These are phyloP conservation scores for Plodia interpunctella DNA, from an alignment of 1,140 invertebrate genomes.

Conservation along the genomic window DNA sequence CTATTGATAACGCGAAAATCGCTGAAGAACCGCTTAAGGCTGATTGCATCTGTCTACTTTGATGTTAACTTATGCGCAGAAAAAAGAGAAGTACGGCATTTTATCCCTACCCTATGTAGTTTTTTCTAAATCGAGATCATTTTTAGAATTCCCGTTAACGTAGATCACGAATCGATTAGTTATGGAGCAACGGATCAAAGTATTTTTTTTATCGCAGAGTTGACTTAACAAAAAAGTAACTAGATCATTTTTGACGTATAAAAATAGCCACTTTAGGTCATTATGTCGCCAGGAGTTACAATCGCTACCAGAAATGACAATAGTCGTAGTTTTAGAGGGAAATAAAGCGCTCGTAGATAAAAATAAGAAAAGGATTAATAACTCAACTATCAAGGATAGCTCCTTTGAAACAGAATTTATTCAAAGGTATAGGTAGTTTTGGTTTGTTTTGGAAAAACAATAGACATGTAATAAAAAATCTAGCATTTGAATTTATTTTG, in stretches of 20 bases:
- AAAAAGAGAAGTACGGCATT: no score
- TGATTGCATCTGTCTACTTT: no score
- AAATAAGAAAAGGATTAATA: conserved; percentile 59
- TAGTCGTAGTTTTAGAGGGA: conserved; percentile 24
- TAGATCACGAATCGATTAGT: no score
- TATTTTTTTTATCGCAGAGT: neutral
- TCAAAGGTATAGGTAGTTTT: neutral
- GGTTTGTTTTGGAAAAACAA: neutral
- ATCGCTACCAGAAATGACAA: conserved; percentile 33
- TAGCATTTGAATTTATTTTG: no score
- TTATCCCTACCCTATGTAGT: no score
- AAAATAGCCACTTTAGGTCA: neutral
- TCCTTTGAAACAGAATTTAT: neutral
- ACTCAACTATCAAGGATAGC: conserved; percentile 6
- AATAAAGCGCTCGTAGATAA: conserved; percentile 59
- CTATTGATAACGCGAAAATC: no score
- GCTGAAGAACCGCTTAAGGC: no score
- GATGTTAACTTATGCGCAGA: no score
- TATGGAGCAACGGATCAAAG: no score
- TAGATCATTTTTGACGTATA: conserved; percentile 7
- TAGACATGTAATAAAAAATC: no score
- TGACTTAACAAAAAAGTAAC: neutral
- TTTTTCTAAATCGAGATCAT: no score
- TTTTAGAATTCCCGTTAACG: no score
- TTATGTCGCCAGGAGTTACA: neutral